These are phyloP conservation scores for Magallana angulata DNA, from an alignment of 1,140 invertebrate species.

Conservation along the genomic window DNA sequence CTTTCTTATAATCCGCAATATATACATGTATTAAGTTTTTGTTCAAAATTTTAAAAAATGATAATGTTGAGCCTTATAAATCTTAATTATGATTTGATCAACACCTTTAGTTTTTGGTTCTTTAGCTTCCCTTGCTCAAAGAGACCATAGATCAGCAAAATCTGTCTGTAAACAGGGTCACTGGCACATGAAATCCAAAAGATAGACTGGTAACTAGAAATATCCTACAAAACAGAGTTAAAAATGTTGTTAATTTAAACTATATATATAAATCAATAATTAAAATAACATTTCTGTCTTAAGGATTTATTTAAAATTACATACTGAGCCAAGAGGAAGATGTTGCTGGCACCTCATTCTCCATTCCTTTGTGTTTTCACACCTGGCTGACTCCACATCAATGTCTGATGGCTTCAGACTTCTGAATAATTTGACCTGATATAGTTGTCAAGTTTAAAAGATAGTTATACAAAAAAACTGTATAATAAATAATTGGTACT, in stretches of 20 bases:
- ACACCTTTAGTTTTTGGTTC: no score
- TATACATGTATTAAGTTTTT: no score
- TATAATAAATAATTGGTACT: not conserved
- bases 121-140: constrained; percentile 3
- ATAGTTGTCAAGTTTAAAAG: no score
- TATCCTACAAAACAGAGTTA: not conserved
- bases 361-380: constrained; percentile 1
- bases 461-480: not conserved
- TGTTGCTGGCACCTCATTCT: not conserved
- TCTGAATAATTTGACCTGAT: not conserved
- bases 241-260: not conserved
- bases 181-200: not conserved
- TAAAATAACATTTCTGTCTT: not conserved
- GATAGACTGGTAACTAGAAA: not conserved
- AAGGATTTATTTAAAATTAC: not conserved
- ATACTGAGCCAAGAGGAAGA: not conserved
- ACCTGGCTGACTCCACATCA: not conserved
- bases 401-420: not conserved
- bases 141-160: not conserved
- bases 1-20: no score
- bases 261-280: not conserved
- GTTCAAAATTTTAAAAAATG: no score
- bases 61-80: no score
- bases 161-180: not conserved
- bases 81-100: no score